Evolutionary conservation across 2,888 invertebrate genomes (phyloP).

Genomic region (Sussaba pulchella): DNA sequence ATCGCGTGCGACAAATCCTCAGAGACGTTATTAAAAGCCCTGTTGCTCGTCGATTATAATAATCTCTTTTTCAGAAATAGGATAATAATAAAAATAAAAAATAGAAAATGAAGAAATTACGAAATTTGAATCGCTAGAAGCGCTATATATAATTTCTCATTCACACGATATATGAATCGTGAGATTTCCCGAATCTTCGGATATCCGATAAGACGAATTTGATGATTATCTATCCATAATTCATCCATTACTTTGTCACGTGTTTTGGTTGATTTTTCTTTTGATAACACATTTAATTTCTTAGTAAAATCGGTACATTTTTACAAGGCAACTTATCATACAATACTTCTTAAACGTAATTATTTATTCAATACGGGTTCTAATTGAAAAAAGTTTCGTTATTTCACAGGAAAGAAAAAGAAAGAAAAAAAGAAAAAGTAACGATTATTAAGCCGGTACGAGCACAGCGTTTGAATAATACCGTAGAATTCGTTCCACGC

Average conservation of each 20-base stretch:
- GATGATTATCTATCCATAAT: neutral
- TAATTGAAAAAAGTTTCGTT: constrained; percentile 46
- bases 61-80: neutral
- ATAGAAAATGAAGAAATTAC: too few relatives aligned
- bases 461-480: constrained; percentile 12
- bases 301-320: constrained; percentile 81
- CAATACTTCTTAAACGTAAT: constrained; percentile 77
- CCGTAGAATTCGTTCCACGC: neutral
- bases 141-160: too few relatives aligned
- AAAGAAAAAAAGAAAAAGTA: too few relatives aligned
- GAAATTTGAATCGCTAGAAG: too few relatives aligned
- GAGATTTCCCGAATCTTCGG: too few relatives aligned
- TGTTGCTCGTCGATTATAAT: constrained; percentile 33
- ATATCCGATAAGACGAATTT: neutral
- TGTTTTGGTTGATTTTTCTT: constrained; percentile 66
- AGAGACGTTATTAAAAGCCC: constrained; percentile 25
- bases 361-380: constrained; percentile 72
- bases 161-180: too few relatives aligned
- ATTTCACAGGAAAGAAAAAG: constrained; percentile 17
- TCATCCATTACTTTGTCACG: constrained; percentile 4
- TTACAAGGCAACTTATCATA: constrained; percentile 81
- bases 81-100: too few relatives aligned
- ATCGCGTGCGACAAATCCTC: constrained; percentile 54
- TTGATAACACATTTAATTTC: constrained; percentile 81
- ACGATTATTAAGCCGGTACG: constrained; percentile 27